Evolutionary conservation across 2,113 vertebrate species (phyloP).

Genomic region (Ammospiza nelsoni): DNA sequence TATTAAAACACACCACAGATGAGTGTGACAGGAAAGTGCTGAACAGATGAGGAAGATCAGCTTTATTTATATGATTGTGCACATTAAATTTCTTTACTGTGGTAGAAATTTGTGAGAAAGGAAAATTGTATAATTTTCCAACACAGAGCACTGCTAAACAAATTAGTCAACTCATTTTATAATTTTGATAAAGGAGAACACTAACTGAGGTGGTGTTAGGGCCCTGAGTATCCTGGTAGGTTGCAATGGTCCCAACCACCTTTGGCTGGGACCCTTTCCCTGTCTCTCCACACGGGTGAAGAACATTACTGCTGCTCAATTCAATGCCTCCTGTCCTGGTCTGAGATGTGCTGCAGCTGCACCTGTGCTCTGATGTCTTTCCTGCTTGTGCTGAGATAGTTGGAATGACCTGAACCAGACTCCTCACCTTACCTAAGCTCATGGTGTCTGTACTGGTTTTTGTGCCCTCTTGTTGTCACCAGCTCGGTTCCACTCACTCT

Average conservation of each 20-base stretch:
- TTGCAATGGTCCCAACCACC: not conserved
- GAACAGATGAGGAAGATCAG: not conserved
- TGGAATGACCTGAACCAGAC: not conserved
- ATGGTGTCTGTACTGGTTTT: not conserved
- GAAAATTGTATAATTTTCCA: not conserved
- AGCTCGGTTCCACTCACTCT: fast-evolving
- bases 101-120: not conserved
- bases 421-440: not conserved
- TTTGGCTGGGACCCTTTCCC: fast-evolving
- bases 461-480: not conserved
- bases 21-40: not conserved
- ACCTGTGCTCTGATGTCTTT: not conserved
- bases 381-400: not conserved
- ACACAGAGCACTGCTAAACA: not conserved
- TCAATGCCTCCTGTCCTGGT: not conserved
- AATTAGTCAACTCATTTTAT: not conserved
- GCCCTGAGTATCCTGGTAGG: not conserved
- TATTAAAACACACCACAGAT: not conserved
- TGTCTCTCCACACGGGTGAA: fast-evolving
- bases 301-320: not conserved
- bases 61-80: not conserved
- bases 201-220: not conserved
- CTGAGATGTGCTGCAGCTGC: not conserved
- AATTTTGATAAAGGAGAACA: not conserved
- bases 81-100: not conserved